These are phyloP conservation scores for Cebidichthys violaceus DNA, from an alignment of 2,113 vertebrate genomes.

Conservation along the genomic window DNA sequence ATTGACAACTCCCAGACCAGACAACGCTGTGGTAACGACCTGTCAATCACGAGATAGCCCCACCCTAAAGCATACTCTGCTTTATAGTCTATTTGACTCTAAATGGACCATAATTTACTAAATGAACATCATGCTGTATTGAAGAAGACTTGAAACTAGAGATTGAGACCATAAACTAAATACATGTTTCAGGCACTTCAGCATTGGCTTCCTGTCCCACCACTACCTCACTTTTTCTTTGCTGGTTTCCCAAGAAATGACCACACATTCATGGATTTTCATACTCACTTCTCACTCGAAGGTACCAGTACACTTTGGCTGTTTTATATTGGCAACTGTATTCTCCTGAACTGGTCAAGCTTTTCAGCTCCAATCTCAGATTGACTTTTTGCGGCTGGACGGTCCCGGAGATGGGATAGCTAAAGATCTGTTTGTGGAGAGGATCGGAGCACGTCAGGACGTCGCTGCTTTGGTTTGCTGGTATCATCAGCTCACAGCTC, in stretches of 20 bases:
- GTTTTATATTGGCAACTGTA: conserved; percentile 62
- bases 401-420: fast-evolving
- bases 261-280: background rate
- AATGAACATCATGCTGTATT: too few relatives aligned
- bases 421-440: fast-evolving
- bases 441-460: background rate
- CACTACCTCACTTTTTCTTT: background rate
- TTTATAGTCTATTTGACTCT: too few relatives aligned
- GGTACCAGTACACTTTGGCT: conserved; percentile 44
- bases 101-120: too few relatives aligned
- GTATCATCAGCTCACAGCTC: fast-evolving
- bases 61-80: too few relatives aligned
- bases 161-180: too few relatives aligned
- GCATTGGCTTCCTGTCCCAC: background rate
- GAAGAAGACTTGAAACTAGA: too few relatives aligned
- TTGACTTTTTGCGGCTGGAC: fast-evolving
- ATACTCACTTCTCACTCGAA: conserved; percentile 72
- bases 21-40: too few relatives aligned
- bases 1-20: too few relatives aligned
- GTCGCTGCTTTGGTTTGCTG: conserved; percentile 15
- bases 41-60: too few relatives aligned
- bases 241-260: background rate
- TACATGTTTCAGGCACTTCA: too few relatives aligned
- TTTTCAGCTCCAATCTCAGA: background rate
- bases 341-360: conserved; percentile 52